Evolutionary conservation across 2,888 invertebrate species (phyloP), one percentile per base, ranked within the genome.

Genomic region (Spisula solida): DNA sequence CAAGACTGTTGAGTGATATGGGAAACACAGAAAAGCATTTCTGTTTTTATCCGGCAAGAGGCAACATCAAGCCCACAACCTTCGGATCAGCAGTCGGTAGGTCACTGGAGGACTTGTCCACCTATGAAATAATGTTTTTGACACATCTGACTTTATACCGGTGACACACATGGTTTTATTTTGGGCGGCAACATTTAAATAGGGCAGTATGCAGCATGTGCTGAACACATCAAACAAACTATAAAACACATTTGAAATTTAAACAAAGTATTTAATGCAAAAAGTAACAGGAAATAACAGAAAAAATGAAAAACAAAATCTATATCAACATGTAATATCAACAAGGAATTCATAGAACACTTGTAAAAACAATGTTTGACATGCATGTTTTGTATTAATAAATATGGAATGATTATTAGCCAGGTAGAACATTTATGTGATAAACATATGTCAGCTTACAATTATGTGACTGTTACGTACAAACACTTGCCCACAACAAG

Each of bases 241-340:
- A 60, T 25, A 60, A 56, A 60, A 60, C 60, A 20, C 60, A 25
- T n/a, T 25, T 60, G 25, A 60, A 60, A 60, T 60, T n/a, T 25
- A 60, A 60, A 60, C 60, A n/a, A 60, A 60, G n/a, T 60, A 60
- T 60, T 60, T 60, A 60, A 60, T 60, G 60, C 60, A 60, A 60
- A 60, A 60, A n/a, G 18, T 60, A 60, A 60, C 60, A 60, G 25
- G 60, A 60, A 60, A 16, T 51, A 51, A 51, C 51, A 60, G 25
- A 60, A 25, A 60, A n/a, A 20, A 60, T 60, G n/a, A 60, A 60
- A 60, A 60, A 25, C 25, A 60, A 60, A n/a, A 60, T 60, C 60
- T 60, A 25, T 60, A 60, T 60, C 51, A 16, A 51, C 51, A 20
- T 60, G 25, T 25, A 60, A 8, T 25, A 60, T 60, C 60, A 60